Percentiles rank a stretch among this genome's conserved stretches.
These are phyloP conservation scores for Formica selysi DNA, from an alignment of 1,140 invertebrate species.

Conservation along the genomic window DNA sequence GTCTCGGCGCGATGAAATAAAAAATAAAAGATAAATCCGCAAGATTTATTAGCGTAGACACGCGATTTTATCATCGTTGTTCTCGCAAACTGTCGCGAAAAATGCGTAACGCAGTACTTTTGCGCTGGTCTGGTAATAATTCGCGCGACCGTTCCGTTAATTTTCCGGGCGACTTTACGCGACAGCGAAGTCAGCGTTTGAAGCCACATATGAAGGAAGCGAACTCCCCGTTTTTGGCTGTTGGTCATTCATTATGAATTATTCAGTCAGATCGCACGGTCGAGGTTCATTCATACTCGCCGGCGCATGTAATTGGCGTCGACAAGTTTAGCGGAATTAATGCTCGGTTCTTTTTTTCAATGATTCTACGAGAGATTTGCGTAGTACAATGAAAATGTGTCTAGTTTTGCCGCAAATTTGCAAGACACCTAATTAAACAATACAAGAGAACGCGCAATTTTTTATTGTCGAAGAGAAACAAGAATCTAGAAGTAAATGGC, in stretches of 20 bases:
- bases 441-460: background rate
- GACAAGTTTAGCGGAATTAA: conserved; percentile 28
- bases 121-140: conserved; percentile 1
- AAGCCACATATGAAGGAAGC: background rate
- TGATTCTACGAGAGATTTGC: background rate
- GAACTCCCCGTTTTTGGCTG: conserved; percentile 1
- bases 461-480: background rate
- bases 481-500: background rate
- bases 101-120: conserved; percentile 6
- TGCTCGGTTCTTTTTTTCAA: background rate
- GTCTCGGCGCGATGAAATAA: background rate
- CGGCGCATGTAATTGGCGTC: background rate
- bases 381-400: background rate
- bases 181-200: background rate
- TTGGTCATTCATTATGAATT: background rate
- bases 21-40: conserved; percentile 5
- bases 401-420: background rate
- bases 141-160: conserved; percentile 10
- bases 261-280: conserved; percentile 24
- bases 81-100: conserved; percentile 15
- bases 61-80: conserved; percentile 25
- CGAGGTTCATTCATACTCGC: conserved; percentile 7
- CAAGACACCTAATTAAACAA: no score
- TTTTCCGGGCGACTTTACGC: conserved; percentile 37
- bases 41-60: background rate